Evolutionary conservation across 2,113 vertebrate genomes (phyloP).

Genomic region (Cyprinodon variegatus): DNA sequence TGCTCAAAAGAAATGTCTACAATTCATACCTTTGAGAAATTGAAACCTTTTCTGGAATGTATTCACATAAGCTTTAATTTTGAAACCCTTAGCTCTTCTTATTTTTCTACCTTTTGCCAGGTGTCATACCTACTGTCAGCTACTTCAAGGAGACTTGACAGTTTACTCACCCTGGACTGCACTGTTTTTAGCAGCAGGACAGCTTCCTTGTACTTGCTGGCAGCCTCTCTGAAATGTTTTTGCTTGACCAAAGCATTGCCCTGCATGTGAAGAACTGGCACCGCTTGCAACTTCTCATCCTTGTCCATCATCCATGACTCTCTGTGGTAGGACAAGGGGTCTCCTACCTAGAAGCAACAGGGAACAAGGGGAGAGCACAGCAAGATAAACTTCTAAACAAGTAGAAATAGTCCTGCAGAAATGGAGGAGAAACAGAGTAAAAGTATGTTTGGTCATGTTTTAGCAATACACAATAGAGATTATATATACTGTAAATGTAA

Average conservation of each 20-base stretch:
- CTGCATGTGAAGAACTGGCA: slow-evolving; percentile 84
- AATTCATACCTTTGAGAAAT: too few relatives aligned
- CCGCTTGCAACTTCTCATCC: slow-evolving; percentile 85
- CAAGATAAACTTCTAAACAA: background rate
- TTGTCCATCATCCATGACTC: slow-evolving; percentile 92
- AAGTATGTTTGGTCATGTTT: too few relatives aligned
- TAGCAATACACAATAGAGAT: background rate
- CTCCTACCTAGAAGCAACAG: slow-evolving; percentile 80
- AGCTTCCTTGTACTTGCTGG: slow-evolving; percentile 87
- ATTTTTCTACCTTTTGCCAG: slow-evolving; percentile 3
- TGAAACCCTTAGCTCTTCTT: slow-evolving; percentile 1
- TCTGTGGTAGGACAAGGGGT: slow-evolving; percentile 84
- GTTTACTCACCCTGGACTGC: slow-evolving; percentile 83
- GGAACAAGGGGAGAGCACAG: background rate
- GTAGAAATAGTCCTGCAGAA: background rate
- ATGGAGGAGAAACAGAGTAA: background rate
- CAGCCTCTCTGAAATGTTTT: slow-evolving; percentile 78
- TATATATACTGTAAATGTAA: background rate
- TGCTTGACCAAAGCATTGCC: slow-evolving; percentile 85
- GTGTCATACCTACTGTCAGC: slow-evolving; percentile 11
- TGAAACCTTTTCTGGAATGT: too few relatives aligned
- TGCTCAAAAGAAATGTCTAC: too few relatives aligned
- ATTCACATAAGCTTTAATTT: too few relatives aligned
- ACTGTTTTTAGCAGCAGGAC: slow-evolving; percentile 86
- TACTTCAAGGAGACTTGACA: slow-evolving; percentile 23